phyloP scores from a whole-genome alignment of 2,888 invertebrate species.

The Rotaria socialis region DNA sequence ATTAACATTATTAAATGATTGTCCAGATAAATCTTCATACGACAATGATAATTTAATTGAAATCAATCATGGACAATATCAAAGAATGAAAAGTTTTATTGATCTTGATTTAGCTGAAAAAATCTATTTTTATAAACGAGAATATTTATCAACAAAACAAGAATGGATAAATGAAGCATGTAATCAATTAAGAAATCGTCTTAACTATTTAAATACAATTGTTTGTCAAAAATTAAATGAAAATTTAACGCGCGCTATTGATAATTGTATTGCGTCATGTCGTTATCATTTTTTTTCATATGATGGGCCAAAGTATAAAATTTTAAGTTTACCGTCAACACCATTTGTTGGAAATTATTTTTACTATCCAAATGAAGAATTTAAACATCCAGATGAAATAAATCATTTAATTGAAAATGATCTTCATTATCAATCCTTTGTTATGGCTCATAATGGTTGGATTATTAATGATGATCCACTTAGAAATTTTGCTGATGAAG shows the following conservation, averaged over 20 bases:
- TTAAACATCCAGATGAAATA: background rate
- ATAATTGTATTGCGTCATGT: constrained; percentile 40
- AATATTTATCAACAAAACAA: background rate
- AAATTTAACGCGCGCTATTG: constrained; percentile 39
- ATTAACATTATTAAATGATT: background rate
- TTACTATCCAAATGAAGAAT: constrained; percentile 38
- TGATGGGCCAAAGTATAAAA: constrained; percentile 39
- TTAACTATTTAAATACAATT: background rate
- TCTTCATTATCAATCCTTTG: no score
- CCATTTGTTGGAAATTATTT: constrained; percentile 40
- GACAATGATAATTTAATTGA: background rate
- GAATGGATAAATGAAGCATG: background rate
- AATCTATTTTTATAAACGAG: background rate
- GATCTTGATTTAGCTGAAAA: constrained; percentile 33
- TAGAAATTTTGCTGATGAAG: constrained; percentile 81
- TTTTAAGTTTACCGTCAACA: background rate
- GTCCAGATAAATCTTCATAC: background rate
- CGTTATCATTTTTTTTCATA: constrained; percentile 38
- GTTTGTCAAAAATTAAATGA: background rate
- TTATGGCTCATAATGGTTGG: constrained; percentile 92
- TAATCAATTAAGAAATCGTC: background rate
- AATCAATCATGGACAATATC: constrained; percentile 13
- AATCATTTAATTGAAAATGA: no score
- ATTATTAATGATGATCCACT: constrained; percentile 92
- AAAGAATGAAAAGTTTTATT: background rate